Evolutionary conservation across 2,113 vertebrate genomes (phyloP), one percentile per base, ranked within the genome.

Genomic region (Anas platyrhynchos): DNA sequence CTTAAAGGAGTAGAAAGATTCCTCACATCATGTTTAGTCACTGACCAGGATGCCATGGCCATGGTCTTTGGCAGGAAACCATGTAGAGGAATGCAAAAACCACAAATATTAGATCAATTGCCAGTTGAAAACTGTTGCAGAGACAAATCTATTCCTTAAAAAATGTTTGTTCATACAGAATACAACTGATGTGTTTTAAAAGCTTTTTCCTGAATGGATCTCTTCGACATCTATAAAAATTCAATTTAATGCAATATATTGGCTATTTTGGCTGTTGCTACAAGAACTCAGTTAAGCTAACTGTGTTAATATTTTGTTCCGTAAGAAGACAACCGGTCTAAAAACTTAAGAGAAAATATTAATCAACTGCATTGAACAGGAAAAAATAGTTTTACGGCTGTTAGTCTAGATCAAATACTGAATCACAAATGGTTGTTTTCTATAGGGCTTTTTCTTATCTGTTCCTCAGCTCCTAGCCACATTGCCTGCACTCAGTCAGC

Each of bases 381-480:
- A 94, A 90, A 62, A 93, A 55, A 29, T 16, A 63, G n/a, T 44
- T 93, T 77, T 68, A 74, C 6, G 29, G 59, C 32, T 81, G 32
- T 67, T 89, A 78, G 36, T 72, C 68, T 78, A 75, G 56, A 90
- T 55, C 82, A 95, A 90, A 90, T 34, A 88, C 14, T 81, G 65
- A 88, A 74, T 86, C 75, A 91, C 23, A 80, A 77, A n/a, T 0
- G 21, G 43, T 85, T 90, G 26, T 38, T 91, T 81, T 56, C 50
- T 68, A 88, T 46, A 86, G 52, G 21, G 43, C 17, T 91, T 88
- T 86, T 92, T 81, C 56, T 58, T 72, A 63, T 76, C 73, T 67
- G 5, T 73, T 81, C 73, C 76, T 36, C 54, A 82, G 48, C 62
- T 87, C 62, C 32, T 15, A 1, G 0, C 25, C 44, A 48, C 62